A percentile compares a stretch with the other conserved stretches of the same genome.
Conservation (phyloP, 2,113 vertebrate species). For the Perca flavescens region DNA sequence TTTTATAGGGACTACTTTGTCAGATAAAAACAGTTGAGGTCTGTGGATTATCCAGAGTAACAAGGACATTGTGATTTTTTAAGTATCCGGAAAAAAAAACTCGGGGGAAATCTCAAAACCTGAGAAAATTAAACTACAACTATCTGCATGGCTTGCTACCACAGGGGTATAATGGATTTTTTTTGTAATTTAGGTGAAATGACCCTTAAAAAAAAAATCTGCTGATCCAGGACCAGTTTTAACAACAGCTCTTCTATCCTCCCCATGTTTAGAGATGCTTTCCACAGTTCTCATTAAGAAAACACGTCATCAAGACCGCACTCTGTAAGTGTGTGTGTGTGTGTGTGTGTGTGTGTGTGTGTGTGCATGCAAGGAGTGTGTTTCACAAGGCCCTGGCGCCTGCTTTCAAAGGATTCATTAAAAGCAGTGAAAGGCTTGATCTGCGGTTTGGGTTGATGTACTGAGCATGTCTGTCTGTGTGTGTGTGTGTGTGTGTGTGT, state of each 20-base stretch:
- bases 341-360: neutral
- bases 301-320: conserved; percentile 32
- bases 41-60: conserved; percentile 9
- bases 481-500: conserved; percentile 20
- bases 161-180: neutral
- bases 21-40: neutral
- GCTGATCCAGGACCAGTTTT: neutral
- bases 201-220: neutral
- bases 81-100: neutral
- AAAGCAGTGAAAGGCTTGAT: conserved; percentile 69
- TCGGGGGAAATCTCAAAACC: neutral
- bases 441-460: conserved; percentile 49
- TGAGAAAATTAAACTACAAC: neutral
- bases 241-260: conserved; percentile 28
- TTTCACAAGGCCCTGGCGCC: conserved; percentile 50
- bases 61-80: neutral
- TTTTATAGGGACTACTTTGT: neutral
- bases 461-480: conserved; percentile 16
- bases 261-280: conserved; percentile 13
- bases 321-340: conserved; percentile 15
- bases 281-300: conserved; percentile 41
- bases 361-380: conserved; percentile 6
- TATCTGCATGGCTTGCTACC: neutral
- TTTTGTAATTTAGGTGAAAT: neutral
- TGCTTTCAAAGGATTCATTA: conserved; percentile 70